phyloP scores from a whole-genome alignment of 2,888 invertebrate genomes.

The Oxystoma pomonae region DNA sequence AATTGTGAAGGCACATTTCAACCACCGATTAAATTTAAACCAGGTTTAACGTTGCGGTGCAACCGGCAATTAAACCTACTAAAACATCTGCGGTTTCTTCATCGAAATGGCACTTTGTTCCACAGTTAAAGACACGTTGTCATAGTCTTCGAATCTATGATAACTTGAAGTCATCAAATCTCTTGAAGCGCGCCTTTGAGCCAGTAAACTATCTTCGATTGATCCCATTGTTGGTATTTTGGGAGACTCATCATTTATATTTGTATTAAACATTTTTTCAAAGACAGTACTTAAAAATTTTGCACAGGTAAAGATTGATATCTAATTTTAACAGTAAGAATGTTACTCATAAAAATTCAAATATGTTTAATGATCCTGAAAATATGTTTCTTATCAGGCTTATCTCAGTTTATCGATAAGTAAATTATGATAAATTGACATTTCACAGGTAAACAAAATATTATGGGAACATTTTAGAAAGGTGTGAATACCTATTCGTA shows the following conservation, averaged over 20 bases:
- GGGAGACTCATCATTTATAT: conserved; percentile 38
- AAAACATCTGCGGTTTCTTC: conserved; percentile 5
- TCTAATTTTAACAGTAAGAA: too few relatives aligned
- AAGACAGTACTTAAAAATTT: too few relatives aligned
- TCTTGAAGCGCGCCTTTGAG: conserved; percentile 37
- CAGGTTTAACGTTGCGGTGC: too few relatives aligned
- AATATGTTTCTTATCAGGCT: not conserved
- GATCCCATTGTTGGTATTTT: conserved; percentile 36
- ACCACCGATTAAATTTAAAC: too few relatives aligned
- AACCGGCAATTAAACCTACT: too few relatives aligned
- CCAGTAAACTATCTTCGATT: conserved; percentile 35
- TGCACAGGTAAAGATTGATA: too few relatives aligned
- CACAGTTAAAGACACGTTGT: conserved; percentile 30
- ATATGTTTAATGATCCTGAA: conserved; percentile 6
- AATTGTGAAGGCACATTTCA: too few relatives aligned
- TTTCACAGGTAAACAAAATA: not conserved
- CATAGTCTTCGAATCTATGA: conserved; percentile 32
- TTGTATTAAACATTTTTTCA: conserved; percentile 9
- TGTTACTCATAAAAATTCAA: too few relatives aligned
- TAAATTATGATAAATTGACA: not conserved
- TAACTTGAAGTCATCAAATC: conserved; percentile 27
- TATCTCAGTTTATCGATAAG: not conserved
- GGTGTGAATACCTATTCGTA: conserved; percentile 1
- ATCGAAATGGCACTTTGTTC: conserved; percentile 12
- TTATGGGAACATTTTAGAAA: not conserved